A percentile compares a stretch with the other conserved stretches of the same genome.
phyloP scores from a whole-genome alignment of 2,888 invertebrate species.

The Onchidella celtica region DNA sequence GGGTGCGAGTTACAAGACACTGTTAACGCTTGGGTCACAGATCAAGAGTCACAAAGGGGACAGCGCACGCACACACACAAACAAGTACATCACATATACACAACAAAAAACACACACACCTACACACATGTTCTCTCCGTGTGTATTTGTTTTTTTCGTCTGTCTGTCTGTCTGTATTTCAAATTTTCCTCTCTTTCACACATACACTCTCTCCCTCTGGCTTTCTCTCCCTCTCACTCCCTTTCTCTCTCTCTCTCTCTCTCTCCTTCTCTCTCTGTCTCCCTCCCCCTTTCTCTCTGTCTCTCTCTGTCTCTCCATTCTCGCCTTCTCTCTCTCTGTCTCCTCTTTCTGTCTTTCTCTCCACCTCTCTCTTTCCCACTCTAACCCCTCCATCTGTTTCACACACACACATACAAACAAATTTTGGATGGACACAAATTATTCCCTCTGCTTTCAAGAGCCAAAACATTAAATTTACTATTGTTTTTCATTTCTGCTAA shows the following conservation, averaged over 20 bases:
- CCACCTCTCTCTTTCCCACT: background rate
- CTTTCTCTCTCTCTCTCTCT: slow-evolving; percentile 26
- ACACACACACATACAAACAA: too few species aligned
- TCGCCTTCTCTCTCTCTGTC: background rate
- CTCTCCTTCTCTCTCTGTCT: background rate
- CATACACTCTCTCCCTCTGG: too few species aligned
- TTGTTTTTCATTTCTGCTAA: too few species aligned
- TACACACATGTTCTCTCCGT: background rate
- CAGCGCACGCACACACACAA: background rate
- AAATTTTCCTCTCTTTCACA: too few species aligned
- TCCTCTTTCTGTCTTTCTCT: background rate
- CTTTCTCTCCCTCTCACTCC: slow-evolving; percentile 13
- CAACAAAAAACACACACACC: background rate
- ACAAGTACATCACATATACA: background rate
- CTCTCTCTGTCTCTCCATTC: background rate
- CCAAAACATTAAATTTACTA: too few species aligned
- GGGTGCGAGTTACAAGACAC: too few species aligned
- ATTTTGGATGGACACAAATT: too few species aligned
- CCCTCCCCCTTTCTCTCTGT: background rate
- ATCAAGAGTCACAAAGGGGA: too few species aligned
- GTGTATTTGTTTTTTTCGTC: too few species aligned
- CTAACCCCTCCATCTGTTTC: background rate
- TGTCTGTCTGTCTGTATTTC: too few species aligned
- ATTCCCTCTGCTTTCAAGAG: too few species aligned
- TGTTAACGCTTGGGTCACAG: too few species aligned